A percentile compares a stretch with the other conserved stretches of the same genome.
These are phyloP conservation scores for Agrilus biguttatus DNA, from an alignment of 2,888 invertebrate species.

Conservation along the genomic window DNA sequence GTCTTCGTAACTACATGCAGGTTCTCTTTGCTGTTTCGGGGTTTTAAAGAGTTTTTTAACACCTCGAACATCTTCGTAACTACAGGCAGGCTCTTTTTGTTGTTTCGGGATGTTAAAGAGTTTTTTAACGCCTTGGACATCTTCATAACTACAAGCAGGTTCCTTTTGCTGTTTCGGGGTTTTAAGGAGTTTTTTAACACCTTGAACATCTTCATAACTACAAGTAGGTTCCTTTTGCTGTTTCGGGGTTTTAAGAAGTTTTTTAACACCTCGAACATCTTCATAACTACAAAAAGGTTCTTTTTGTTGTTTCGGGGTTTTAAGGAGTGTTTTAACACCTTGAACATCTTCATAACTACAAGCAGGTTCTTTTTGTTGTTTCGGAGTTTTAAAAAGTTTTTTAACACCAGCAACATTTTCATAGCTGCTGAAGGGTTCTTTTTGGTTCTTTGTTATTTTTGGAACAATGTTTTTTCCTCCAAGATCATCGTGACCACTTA, in stretches of 20 bases:
- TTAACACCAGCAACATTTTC: conserved; percentile 26
- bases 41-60: conserved; percentile 5
- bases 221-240: conserved; percentile 11
- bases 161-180: conserved; percentile 9
- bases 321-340: conserved; percentile 12
- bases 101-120: conserved; percentile 16
- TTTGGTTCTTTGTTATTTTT: conserved; percentile 10
- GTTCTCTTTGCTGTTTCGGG: conserved; percentile 13
- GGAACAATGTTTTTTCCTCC: too few species aligned
- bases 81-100: conserved; percentile 7
- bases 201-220: conserved; percentile 11
- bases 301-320: conserved; percentile 13
- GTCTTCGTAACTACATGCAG: conserved; percentile 24
- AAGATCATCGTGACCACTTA: too few species aligned
- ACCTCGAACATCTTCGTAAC: conserved; percentile 1
- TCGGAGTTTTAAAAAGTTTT: conserved; percentile 9
- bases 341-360: conserved; percentile 26
- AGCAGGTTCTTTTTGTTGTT: conserved; percentile 15
- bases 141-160: conserved; percentile 9
- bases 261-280: conserved; percentile 8
- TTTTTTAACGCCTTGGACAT: conserved; percentile 18
- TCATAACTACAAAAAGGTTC: conserved; percentile 14
- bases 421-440: conserved; percentile 19
- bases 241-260: conserved; percentile 14
- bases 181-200: conserved; percentile 6